Percentiles rank a stretch among this genome's conserved stretches.
Evolutionary conservation across 2,113 vertebrate genomes (phyloP).

Genomic region (Osmerus mordax): DNA sequence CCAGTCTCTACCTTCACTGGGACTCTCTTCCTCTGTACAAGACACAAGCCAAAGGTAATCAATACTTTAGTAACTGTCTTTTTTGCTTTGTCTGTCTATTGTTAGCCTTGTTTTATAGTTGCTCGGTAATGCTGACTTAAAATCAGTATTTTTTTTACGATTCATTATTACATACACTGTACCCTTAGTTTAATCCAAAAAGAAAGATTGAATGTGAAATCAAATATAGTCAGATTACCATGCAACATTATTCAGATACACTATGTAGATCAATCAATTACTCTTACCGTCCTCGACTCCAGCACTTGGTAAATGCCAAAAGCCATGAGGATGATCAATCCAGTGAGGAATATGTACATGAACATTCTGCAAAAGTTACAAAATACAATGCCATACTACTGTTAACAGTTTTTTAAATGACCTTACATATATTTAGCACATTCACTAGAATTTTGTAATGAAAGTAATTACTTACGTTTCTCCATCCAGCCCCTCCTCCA

Average conservation of each 20-base stretch:
- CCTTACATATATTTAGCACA: too few relatives aligned
- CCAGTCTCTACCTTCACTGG: conserved; percentile 72
- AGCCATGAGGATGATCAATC: conserved; percentile 63
- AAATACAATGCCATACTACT: conserved; percentile 1
- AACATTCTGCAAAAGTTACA: conserved; percentile 61
- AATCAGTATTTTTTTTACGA: too few relatives aligned
- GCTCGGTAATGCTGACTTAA: too few relatives aligned
- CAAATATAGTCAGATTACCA: background rate
- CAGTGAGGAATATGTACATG: conserved; percentile 73
- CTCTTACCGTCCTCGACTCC: conserved; percentile 69
- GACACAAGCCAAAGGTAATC: conserved; percentile 11
- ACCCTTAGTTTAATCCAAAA: too few relatives aligned
- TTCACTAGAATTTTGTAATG: too few relatives aligned
- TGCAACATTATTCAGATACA: background rate
- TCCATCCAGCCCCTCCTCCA: conserved; percentile 74
- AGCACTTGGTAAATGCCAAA: conserved; percentile 73
- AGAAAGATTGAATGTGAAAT: too few relatives aligned
- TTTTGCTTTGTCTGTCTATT: too few relatives aligned
- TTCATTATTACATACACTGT: too few relatives aligned
- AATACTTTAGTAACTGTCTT: background rate
- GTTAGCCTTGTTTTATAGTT: too few relatives aligned
- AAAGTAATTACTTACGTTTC: conserved; percentile 65
- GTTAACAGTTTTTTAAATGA: too few relatives aligned
- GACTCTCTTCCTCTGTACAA: conserved; percentile 67
- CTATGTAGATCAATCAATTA: background rate